These are phyloP conservation scores for Andrena cerasifolii DNA, from an alignment of 1,140 invertebrate species.

Conservation along the genomic window DNA sequence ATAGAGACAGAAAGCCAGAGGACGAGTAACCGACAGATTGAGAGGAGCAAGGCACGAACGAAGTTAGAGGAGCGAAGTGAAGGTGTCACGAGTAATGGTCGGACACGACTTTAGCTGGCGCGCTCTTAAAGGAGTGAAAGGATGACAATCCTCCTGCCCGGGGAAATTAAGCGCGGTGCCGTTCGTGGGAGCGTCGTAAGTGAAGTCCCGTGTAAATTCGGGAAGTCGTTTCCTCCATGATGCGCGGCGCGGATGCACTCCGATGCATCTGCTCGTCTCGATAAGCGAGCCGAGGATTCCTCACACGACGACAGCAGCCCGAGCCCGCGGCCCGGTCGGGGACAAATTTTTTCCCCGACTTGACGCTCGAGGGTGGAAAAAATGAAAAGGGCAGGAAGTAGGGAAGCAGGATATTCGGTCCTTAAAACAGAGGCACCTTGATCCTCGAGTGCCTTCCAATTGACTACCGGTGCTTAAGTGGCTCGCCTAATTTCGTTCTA, in stretches of 20 bases:
- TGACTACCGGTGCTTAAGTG: conserved; percentile 44
- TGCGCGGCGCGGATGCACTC: conserved; percentile 31
- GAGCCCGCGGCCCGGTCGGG: conserved; percentile 5
- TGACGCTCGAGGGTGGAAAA: not conserved
- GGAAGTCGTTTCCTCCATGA: conserved; percentile 26
- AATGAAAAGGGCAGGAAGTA: conserved; percentile 33
- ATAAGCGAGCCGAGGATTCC: conserved; percentile 34
- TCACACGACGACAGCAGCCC: not conserved
- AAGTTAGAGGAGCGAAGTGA: too few relatives aligned
- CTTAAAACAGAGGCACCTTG: conserved; percentile 33
- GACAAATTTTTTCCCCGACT: conserved; percentile 27
- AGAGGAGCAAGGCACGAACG: too few relatives aligned
- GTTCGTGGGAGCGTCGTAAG: conserved; percentile 4
- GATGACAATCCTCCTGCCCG: not conserved
- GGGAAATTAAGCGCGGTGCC: not conserved
- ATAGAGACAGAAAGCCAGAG: too few relatives aligned
- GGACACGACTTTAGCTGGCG: too few relatives aligned
- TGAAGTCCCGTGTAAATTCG: conserved; percentile 29
- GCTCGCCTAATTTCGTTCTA: conserved; percentile 67
- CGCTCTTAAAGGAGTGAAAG: not conserved
- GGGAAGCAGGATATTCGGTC: conserved; percentile 43
- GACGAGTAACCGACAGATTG: too few relatives aligned
- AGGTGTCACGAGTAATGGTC: too few relatives aligned
- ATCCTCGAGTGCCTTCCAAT: conserved; percentile 39
- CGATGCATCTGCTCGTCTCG: conserved; percentile 38